Base-by-base conservation (phyloP, 2,113 vertebrate genomes). In the Tetrao urogallus region DNA sequence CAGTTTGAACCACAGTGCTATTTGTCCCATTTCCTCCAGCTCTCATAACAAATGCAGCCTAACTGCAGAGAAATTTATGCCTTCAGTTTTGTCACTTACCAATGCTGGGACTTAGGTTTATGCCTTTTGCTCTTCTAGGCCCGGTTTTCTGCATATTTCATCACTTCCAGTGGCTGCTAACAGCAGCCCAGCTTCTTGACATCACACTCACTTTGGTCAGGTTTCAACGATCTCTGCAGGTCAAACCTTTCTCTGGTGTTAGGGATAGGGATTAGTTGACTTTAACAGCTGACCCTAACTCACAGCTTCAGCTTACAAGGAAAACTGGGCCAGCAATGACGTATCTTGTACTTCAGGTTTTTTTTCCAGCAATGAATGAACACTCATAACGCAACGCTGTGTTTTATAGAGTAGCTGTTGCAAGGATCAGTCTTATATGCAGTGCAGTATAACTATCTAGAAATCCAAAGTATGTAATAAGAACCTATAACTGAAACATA, bases 161-260 rank as follows among this genome's bases (percentile, higher is more conserved):
- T 19, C 22, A 4, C 32, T 32, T 57, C 48, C 28, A 7, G 3
- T 14, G 47, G 11, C 17, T 0, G 3, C 40, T 21, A 30, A 6
- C 38, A 71, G n/a, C 70, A 36, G 6, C 34, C 47, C 6, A 4
- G 16, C 50, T 27, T 61, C 36, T 42, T 57, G 76, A 48, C 17
- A 32, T 32, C 7, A 6, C 19, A 30, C 15, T 34, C 8, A 19
- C 54, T 52, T 15, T 52, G 30, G 36, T 64, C 18, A 30, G 48
- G 22, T 17, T 43, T 70, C 14, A 47, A 36, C 19, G 34, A 19
- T 40, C 4, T 60, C 57, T 21, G 14, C 13, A 32, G 43, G n/a
- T 36, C 27, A 21, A 43, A 30, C 34, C 19, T 70, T 27, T 11
- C 27, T 27, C 40, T 30, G 18, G 18, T 34, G 25, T 52, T 63